These are phyloP conservation scores for Hylyphantes graminicola DNA, from an alignment of 1,140 invertebrate genomes.

Conservation along the genomic window DNA sequence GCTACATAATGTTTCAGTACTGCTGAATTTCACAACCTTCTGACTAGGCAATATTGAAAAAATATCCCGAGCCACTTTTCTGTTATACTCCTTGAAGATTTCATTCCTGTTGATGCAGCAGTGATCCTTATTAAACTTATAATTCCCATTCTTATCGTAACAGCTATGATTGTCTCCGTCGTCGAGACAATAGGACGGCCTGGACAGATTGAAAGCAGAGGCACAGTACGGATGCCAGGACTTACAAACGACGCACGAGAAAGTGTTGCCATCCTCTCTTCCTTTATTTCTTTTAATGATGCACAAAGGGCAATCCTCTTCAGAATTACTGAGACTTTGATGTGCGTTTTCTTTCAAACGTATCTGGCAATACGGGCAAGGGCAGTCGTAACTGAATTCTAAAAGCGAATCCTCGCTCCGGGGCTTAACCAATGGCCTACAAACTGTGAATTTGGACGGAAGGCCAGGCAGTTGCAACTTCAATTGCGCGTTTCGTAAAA, in stretches of 20 bases:
- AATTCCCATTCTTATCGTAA: slow-evolving; percentile 45
- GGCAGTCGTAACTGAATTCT: slow-evolving; percentile 9
- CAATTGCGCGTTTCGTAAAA: not conserved
- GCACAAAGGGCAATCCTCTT: slow-evolving; percentile 32
- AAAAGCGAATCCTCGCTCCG: slow-evolving; percentile 43
- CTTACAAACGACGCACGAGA: slow-evolving; percentile 39
- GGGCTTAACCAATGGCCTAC: slow-evolving; percentile 29
- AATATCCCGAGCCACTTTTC: slow-evolving; percentile 26
- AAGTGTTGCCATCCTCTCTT: not conserved
- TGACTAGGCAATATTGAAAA: slow-evolving; percentile 30
- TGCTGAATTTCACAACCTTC: slow-evolving; percentile 29
- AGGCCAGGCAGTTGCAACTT: slow-evolving; percentile 8
- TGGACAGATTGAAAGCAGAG: slow-evolving; percentile 18
- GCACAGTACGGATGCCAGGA: slow-evolving; percentile 3
- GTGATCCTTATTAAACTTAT: not conserved
- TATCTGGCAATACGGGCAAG: slow-evolving; percentile 44
- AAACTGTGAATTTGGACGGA: slow-evolving; percentile 40
- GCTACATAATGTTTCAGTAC: slow-evolving; percentile 45
- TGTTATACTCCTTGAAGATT: slow-evolving; percentile 32
- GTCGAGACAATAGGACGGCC: not conserved
- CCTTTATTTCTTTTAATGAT: slow-evolving; percentile 3
- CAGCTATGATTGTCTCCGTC: not conserved
- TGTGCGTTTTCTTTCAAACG: not conserved
- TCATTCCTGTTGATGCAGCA: slow-evolving; percentile 2
- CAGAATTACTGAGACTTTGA: slow-evolving; percentile 9